Evolutionary conservation across 1,140 invertebrate genomes (phyloP).

Genomic region (Laodelphax striatellus): DNA sequence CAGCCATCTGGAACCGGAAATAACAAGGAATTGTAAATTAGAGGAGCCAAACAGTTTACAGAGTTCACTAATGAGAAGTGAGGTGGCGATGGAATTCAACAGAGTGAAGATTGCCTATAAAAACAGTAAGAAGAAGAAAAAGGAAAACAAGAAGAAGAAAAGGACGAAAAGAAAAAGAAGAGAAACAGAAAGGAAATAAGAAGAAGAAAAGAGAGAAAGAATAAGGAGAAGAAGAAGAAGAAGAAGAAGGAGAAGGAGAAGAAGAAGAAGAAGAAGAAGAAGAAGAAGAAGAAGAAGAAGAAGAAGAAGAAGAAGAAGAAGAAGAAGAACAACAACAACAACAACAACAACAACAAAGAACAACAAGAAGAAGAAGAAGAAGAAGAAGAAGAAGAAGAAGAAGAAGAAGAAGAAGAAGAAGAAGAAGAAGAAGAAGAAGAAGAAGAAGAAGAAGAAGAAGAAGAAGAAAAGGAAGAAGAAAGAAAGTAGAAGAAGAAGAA

Average conservation of each 20-base stretch:
- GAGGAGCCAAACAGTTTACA: too few species aligned
- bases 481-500: background rate
- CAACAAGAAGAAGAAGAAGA: constrained; percentile 11
- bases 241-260: background rate
- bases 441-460: background rate
- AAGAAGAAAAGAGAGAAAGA: too few species aligned
- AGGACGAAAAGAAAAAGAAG: too few species aligned
- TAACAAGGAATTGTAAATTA: too few species aligned
- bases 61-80: too few species aligned
- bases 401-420: background rate
- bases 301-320: constrained; percentile 12
- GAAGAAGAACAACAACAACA: background rate
- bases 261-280: background rate
- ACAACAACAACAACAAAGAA: background rate
- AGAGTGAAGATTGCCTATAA: too few species aligned
- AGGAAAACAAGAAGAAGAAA: too few species aligned
- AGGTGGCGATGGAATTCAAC: too few species aligned
- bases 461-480: constrained; percentile 4
- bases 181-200: too few species aligned
- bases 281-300: background rate
- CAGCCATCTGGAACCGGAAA: too few species aligned
- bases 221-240: background rate
- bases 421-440: constrained; percentile 2
- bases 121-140: too few species aligned
- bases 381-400: constrained; percentile 9